Percentiles rank a stretch among this genome's conserved stretches.
These are phyloP conservation scores for Cydia amplana DNA, from an alignment of 1,140 invertebrate species.

Conservation along the genomic window DNA sequence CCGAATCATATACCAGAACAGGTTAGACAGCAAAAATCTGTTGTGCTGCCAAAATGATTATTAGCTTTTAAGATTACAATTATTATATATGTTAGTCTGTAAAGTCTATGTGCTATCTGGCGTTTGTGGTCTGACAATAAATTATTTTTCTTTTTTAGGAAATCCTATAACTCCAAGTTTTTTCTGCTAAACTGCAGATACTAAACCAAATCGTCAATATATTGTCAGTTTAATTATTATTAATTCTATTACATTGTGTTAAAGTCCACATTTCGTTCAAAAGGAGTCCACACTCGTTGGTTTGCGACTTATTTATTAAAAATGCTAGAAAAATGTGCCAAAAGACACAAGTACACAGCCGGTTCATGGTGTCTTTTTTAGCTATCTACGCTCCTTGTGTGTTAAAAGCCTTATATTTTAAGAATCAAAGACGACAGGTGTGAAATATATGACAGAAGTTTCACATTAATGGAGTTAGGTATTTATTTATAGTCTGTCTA, in stretches of 20 bases:
- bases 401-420: not conserved
- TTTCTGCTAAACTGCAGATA: not conserved
- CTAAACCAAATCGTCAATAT: not conserved
- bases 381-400: not conserved
- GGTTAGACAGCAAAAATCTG: too few relatives aligned
- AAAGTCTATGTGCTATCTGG: too few relatives aligned
- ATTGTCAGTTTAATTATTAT: constrained; percentile 17
- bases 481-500: too few relatives aligned
- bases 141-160: too few relatives aligned
- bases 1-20: too few relatives aligned
- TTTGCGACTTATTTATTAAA: constrained; percentile 21
- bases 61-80: too few relatives aligned
- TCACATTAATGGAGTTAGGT: too few relatives aligned
- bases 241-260: constrained; percentile 4
- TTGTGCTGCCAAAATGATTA: too few relatives aligned
- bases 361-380: constrained; percentile 2
- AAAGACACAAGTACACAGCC: constrained; percentile 11
- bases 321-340: constrained; percentile 12
- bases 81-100: too few relatives aligned
- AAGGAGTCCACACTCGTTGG: not conserved
- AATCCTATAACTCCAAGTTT: too few relatives aligned
- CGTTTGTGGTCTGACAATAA: too few relatives aligned
- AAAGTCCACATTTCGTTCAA: constrained; percentile 13
- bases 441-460: not conserved
- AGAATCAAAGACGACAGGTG: not conserved